These are phyloP conservation scores for Esox masquinongy DNA, from an alignment of 2,797 vertebrate species.

Conservation along the genomic window DNA sequence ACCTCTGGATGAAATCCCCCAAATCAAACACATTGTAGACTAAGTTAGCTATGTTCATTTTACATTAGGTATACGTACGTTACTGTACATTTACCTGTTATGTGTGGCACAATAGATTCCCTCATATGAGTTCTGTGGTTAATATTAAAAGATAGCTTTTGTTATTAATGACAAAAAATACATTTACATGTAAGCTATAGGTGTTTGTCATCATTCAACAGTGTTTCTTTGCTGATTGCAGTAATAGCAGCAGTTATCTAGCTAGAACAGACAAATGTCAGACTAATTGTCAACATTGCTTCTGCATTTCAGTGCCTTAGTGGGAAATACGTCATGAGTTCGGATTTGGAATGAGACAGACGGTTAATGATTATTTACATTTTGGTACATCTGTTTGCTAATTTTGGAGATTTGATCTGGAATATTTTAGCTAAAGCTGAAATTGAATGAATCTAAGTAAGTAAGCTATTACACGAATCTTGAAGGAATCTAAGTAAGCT, in stretches of 20 bases:
- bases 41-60: constrained; percentile 4
- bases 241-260: background rate
- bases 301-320: constrained; percentile 24
- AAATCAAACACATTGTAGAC: constrained; percentile 23
- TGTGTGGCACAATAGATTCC: constrained; percentile 19
- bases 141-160: background rate
- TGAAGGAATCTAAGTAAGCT: too few species aligned
- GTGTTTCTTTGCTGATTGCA: background rate
- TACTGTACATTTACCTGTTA: constrained; percentile 11
- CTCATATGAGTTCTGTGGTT: constrained; percentile 3
- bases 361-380: too few species aligned
- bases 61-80: constrained; percentile 6
- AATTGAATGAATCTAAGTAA: too few species aligned
- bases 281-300: constrained; percentile 8
- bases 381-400: too few species aligned
- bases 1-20: constrained; percentile 23
- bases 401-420: too few species aligned
- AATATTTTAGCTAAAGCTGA: too few species aligned
- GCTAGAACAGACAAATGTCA: background rate
- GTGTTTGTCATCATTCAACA: background rate
- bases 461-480: too few species aligned
- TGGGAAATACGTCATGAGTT: background rate
- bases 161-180: background rate
- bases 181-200: background rate
- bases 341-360: background rate